Evolutionary conservation across 1,140 invertebrate genomes (phyloP), one percentile per base, ranked within the genome.

Genomic region (Littorina saxatilis): DNA sequence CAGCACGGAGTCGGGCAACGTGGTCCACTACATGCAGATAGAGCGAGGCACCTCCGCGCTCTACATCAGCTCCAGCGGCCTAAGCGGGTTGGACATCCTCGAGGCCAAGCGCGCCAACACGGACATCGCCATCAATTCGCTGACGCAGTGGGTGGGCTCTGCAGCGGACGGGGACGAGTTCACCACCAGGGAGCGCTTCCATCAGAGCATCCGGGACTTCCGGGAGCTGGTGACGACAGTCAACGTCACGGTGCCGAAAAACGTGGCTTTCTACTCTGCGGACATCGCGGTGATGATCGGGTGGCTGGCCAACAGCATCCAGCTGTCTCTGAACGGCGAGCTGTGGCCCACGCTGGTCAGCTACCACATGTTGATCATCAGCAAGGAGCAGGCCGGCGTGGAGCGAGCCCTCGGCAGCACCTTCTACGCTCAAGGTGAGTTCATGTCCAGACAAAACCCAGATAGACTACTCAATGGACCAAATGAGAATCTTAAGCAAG

Each of bases 371-470:
- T 50, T 89, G n/a, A 74, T 88, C 39, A 17, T 89, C 29, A 85
- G 82, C 35, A 89, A 88, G 61, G 88, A 89, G 50, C 83, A 89
- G 43, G 84, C 85, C 0, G 88, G 87, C 5, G 40, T 86, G 23
- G 88, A 89, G 79, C 75, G 88, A 39, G 87, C 87, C 2, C 61
- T 88, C 0, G 88, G 88, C 15, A 85, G 85, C 37, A 86, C 85
- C 15, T 89, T 86, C 58, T 89, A 83, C 52, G 80, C 88, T 23
- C 72, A 80, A 85, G 88, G 88, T 89, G 80, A 73, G 78, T 68
- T n/a, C 32, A 27, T 4, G 43, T 9, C 17, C 43, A 47, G 43
- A 47, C 17, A 5, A 47, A 17, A 47, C 17, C 43, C 11, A 13
- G n/a, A 15, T 27, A 35, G 27, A 9, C 63, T 13, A 27, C 9